Percentiles rank a stretch among this genome's conserved stretches.
These are phyloP conservation scores for Cygnus buccinator DNA, from an alignment of 2,113 vertebrate species.

Conservation along the genomic window DNA sequence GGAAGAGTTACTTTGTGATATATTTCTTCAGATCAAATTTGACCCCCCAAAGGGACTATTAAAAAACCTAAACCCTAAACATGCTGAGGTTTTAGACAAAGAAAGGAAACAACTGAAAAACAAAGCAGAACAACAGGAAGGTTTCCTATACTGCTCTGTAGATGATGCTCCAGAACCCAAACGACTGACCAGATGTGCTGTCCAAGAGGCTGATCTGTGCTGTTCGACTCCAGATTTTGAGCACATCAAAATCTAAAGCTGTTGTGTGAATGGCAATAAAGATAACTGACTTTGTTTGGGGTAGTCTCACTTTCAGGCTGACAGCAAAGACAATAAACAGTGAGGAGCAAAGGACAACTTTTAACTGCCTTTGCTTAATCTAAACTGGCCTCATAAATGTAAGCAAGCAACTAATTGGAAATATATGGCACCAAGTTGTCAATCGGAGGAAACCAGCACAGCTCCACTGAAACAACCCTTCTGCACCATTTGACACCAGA, in stretches of 20 bases:
- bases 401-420: not conserved
- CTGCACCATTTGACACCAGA: not conserved
- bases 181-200: not conserved
- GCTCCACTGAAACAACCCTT: not conserved
- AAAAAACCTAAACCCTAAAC: not conserved
- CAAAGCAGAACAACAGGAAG: not conserved
- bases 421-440: accelerated
- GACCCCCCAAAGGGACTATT: not conserved
- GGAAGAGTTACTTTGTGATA: not conserved
- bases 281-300: not conserved
- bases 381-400: not conserved
- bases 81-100: not conserved
- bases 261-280: not conserved
- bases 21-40: not conserved
- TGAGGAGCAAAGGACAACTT: not conserved
- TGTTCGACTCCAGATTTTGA: not conserved
- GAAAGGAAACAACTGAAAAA: not conserved
- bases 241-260: not conserved
- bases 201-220: not conserved
- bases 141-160: not conserved
- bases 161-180: not conserved
- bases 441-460: not conserved
- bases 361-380: not conserved
- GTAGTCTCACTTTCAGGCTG: not conserved
- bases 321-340: not conserved